Conservation (phyloP, 1,140 invertebrate genomes). For the Penaeus japonicus region DNA sequence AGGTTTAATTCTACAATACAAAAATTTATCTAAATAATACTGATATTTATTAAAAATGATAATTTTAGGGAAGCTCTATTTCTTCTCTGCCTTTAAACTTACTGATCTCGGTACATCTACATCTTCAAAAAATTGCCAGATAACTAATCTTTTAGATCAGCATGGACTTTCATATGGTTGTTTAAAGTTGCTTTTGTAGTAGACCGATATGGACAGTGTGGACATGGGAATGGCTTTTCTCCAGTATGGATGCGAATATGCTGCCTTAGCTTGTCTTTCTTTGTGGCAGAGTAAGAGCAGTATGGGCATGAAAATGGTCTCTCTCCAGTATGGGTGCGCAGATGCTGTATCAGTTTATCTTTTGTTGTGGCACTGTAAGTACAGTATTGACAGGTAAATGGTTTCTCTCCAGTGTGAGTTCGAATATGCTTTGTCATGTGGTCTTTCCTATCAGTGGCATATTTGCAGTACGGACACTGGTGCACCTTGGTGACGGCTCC, state of each 20-base stretch:
- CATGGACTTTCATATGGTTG: not conserved
- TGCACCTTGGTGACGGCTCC: constrained; percentile 3
- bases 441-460: constrained; percentile 3
- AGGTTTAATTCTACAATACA: too few species aligned
- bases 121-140: too few species aligned
- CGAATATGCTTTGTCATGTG: too few species aligned
- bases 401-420: constrained; percentile 36
- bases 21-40: too few species aligned
- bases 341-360: constrained; percentile 13
- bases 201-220: not conserved
- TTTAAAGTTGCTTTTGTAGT: not conserved
- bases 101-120: too few species aligned
- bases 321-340: constrained; percentile 23
- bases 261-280: constrained; percentile 22
- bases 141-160: too few species aligned
- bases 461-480: constrained; percentile 20
- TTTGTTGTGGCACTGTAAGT: constrained; percentile 18
- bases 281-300: constrained; percentile 30
- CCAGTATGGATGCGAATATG: constrained; percentile 21
- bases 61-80: too few species aligned
- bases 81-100: too few species aligned
- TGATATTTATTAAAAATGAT: too few species aligned
- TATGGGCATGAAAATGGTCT: constrained; percentile 32
- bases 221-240: constrained; percentile 1
- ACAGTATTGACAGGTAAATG: constrained; percentile 19